phyloP scores from a whole-genome alignment of 2,888 invertebrate genomes.

The Dynastes hyllus region DNA sequence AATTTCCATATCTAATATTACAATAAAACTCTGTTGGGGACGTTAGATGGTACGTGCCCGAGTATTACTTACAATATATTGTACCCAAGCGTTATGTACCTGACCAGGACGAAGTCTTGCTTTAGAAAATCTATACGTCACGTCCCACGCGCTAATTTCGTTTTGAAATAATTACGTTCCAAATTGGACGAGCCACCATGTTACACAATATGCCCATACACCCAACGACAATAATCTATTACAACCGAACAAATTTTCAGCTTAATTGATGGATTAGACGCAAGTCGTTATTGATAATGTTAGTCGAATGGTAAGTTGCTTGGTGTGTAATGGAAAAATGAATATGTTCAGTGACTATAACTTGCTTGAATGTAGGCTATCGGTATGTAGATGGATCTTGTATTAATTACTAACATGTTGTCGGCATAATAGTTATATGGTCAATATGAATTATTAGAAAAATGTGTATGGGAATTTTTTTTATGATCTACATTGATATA shows the following conservation, averaged over 20 bases:
- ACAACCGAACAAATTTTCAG: slow-evolving; percentile 5
- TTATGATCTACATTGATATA: no score
- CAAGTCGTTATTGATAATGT: slow-evolving; percentile 15
- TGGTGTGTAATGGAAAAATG: no score
- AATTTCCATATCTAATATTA: background rate
- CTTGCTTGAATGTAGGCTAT: no score
- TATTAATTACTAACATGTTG: no score
- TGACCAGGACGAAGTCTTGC: background rate
- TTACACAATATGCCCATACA: slow-evolving; percentile 22
- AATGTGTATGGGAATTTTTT: no score
- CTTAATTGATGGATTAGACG: slow-evolving; percentile 28
- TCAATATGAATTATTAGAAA: no score
- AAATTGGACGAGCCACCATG: slow-evolving; percentile 19
- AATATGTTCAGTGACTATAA: no score
- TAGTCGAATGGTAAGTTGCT: background rate
- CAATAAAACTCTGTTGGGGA: background rate
- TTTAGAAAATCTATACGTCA: slow-evolving; percentile 20
- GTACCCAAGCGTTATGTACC: background rate
- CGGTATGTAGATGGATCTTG: no score
- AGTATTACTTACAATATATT: background rate
- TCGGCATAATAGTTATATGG: no score
- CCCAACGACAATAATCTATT: slow-evolving; percentile 17
- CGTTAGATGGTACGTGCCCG: background rate
- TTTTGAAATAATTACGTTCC: slow-evolving; percentile 20
- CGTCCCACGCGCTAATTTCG: slow-evolving; percentile 27